These are phyloP conservation scores for Okamejei kenojei DNA, from an alignment of 2,797 vertebrate species.

Conservation along the genomic window DNA sequence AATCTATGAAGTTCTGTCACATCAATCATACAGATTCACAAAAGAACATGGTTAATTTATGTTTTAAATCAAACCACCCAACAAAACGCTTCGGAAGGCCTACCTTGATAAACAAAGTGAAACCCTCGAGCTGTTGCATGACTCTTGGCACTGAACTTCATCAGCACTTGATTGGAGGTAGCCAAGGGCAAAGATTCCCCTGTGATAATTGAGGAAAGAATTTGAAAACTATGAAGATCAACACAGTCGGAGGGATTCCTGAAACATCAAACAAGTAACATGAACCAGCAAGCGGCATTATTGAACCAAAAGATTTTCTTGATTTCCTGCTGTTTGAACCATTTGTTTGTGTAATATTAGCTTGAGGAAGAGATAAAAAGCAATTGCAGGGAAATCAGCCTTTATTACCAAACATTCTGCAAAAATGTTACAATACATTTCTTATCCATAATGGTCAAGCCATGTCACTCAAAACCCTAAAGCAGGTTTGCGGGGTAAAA, in stretches of 20 bases:
- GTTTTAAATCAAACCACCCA: background rate
- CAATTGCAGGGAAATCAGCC: background rate
- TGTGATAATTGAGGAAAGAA: slow-evolving; percentile 48
- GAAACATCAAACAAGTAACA: background rate
- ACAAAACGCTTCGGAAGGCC: slow-evolving; percentile 40
- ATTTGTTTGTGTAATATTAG: background rate
- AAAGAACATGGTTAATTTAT: background rate
- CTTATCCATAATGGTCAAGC: background rate
- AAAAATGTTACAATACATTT: background rate
- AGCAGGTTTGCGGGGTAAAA: background rate
- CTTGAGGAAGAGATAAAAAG: background rate
- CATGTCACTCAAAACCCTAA: background rate
- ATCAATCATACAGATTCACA: background rate
- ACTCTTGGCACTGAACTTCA: slow-evolving; percentile 89
- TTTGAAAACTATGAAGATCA: background rate
- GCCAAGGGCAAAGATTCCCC: slow-evolving; percentile 91
- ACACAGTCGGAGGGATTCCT: background rate
- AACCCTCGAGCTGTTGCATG: slow-evolving; percentile 86
- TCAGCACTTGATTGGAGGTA: slow-evolving; percentile 90
- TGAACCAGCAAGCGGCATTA: background rate
- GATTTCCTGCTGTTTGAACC: background rate
- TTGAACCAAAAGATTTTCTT: background rate
- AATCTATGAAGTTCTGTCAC: background rate
- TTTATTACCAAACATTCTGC: background rate
- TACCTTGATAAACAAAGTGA: slow-evolving; percentile 96